A percentile compares a stretch with the other conserved stretches of the same genome.
Conservation (phyloP, 2,888 invertebrate species). For the Romanomermis culicivorax region DNA sequence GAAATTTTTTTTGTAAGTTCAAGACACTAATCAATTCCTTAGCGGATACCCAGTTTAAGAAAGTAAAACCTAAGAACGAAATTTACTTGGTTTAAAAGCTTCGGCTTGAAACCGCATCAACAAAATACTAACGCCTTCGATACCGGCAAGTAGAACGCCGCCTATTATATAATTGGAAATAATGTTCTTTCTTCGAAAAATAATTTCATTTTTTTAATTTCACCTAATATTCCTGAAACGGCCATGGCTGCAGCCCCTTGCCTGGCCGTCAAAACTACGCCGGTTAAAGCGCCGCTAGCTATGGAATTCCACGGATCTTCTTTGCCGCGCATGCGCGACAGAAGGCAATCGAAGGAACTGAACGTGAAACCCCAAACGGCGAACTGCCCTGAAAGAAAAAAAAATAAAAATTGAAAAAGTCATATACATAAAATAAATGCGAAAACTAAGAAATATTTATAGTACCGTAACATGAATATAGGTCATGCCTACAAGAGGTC, state of each 20-base stretch:
- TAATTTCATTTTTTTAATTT: too few relatives aligned
- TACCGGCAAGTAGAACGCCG: constrained; percentile 76
- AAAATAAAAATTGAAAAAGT: not conserved
- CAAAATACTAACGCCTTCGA: constrained; percentile 88
- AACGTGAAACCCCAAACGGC: constrained; percentile 98
- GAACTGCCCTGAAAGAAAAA: constrained; percentile 47
- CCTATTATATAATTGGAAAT: constrained; percentile 28
- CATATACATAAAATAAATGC: not conserved
- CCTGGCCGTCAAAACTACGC: constrained; percentile 83
- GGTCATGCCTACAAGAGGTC: too few relatives aligned
- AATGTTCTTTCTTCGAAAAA: too few relatives aligned
- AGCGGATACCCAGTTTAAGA: too few relatives aligned
- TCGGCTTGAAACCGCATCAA: constrained; percentile 75
- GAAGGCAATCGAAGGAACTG: constrained; percentile 82
- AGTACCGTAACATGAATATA: too few relatives aligned
- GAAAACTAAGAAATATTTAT: too few relatives aligned
- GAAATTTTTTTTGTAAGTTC: too few relatives aligned
- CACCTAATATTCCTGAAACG: constrained; percentile 78
- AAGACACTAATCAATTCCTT: too few relatives aligned
- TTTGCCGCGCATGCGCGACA: constrained; percentile 69
- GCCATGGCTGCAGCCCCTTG: constrained; percentile 42
- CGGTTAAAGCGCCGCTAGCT: constrained; percentile 62
- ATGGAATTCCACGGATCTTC: constrained; percentile 75
- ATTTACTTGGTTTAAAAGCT: constrained; percentile 54
- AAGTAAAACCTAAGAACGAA: too few relatives aligned